Evolutionary conservation across 2,113 vertebrate species (phyloP).

Genomic region (Oostethus manadensis): DNA sequence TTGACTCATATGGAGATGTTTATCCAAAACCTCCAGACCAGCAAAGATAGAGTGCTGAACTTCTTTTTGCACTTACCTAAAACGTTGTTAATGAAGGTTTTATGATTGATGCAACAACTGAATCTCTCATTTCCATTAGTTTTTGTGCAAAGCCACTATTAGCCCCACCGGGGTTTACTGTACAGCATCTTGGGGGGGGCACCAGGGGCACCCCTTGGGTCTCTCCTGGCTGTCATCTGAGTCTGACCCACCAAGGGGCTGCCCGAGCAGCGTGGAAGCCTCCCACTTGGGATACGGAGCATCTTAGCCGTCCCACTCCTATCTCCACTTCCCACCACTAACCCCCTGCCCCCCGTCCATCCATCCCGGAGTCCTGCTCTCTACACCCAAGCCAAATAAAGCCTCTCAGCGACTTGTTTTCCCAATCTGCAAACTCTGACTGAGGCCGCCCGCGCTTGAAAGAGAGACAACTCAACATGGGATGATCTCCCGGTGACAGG

Average conservation of each 20-base stretch:
- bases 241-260: conserved; percentile 22
- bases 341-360: not conserved
- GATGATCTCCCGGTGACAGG: conserved; percentile 68
- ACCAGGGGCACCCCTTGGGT: conserved; percentile 39
- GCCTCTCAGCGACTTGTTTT: conserved; percentile 72
- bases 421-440: conserved; percentile 73
- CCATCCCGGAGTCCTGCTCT: conserved; percentile 26
- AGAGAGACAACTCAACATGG: conserved; percentile 63
- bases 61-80: not conserved
- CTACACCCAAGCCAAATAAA: conserved; percentile 66
- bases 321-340: conserved; percentile 36
- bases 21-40: conserved; percentile 1
- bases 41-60: not conserved
- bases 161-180: conserved; percentile 59
- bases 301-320: conserved; percentile 55
- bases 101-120: too few species aligned
- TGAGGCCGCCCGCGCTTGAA: conserved; percentile 59
- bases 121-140: not conserved
- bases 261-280: conserved; percentile 38
- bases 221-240: conserved; percentile 45
- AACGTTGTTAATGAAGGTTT: too few species aligned
- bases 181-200: conserved; percentile 44
- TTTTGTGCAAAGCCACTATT: conserved; percentile 45
- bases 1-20: conserved; percentile 36
- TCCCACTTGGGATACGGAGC: conserved; percentile 52